Evolutionary conservation across 2,797 vertebrate species (phyloP).

Genomic region (Poecilia velifera): DNA sequence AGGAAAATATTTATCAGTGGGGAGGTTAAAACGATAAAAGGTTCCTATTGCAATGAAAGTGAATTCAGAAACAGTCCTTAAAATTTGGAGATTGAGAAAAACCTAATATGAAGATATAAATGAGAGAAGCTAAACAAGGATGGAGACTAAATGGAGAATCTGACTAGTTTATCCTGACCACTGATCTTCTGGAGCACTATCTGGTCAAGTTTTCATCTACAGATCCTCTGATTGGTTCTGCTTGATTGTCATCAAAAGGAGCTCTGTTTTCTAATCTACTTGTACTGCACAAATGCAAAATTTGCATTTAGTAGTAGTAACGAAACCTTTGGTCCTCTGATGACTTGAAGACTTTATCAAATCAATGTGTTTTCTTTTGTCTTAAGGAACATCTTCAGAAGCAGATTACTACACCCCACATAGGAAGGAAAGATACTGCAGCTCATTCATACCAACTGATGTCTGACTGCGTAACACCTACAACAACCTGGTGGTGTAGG

Average conservation of each 20-base stretch:
- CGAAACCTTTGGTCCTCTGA: not conserved
- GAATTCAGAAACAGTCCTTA: not conserved
- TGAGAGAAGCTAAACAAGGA: not conserved
- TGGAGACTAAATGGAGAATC: not conserved
- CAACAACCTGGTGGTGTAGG: too few species aligned
- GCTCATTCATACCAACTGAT: not conserved
- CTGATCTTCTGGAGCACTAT: not conserved
- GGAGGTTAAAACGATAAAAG: not conserved
- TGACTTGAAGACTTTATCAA: not conserved
- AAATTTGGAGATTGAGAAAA: not conserved
- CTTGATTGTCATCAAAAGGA: not conserved
- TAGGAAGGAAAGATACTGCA: not conserved
- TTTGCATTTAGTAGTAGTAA: not conserved
- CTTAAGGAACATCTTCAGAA: not conserved
- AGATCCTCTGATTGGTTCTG: not conserved
- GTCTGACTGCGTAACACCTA: not conserved
- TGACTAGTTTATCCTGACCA: not conserved
- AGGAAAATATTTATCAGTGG: not conserved
- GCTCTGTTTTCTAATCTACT: not conserved
- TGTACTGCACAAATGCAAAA: not conserved
- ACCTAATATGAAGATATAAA: not conserved
- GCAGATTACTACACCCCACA: not conserved
- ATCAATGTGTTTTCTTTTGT: not conserved
- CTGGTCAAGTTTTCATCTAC: not conserved
- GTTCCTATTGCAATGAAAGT: not conserved